Conservation (phyloP, 2,797 vertebrate species). For the Manis javanica region DNA sequence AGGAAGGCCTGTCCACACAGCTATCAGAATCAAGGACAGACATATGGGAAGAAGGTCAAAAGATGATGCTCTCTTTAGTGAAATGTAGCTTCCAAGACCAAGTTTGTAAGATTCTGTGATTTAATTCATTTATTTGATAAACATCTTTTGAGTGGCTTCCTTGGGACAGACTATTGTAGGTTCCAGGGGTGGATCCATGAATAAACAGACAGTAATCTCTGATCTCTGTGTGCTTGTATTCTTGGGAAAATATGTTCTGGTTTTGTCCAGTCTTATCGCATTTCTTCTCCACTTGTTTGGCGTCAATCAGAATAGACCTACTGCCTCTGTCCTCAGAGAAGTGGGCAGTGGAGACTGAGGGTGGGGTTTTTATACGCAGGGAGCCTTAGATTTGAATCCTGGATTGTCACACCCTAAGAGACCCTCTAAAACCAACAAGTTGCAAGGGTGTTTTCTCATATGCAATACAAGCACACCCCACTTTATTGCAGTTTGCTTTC, state of each 20-base stretch:
- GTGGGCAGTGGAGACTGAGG: rapidly evolving
- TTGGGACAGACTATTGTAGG: not conserved
- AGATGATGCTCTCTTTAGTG: not conserved
- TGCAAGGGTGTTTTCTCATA: not conserved
- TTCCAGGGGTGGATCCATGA: not conserved
- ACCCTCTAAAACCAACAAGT: not conserved
- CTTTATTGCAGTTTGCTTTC: too few species aligned
- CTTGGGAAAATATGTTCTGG: not conserved
- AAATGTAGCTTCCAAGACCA: not conserved
- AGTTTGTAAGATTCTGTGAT: not conserved
- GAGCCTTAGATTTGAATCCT: not conserved
- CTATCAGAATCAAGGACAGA: not conserved
- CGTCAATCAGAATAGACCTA: not conserved
- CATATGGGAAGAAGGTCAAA: not conserved
- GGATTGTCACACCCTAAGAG: not conserved
- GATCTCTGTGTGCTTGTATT: not conserved
- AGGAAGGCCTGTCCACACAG: not conserved
- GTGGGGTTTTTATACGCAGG: not conserved
- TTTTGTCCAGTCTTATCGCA: not conserved
- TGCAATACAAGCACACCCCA: not conserved
- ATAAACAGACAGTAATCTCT: not conserved
- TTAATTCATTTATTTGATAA: constrained; percentile 33
- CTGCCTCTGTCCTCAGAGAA: not conserved
- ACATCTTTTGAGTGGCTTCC: not conserved
- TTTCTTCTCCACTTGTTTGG: not conserved